Evolutionary conservation across 2,113 vertebrate genomes (phyloP).

Genomic region (Clarias gariepinus): DNA sequence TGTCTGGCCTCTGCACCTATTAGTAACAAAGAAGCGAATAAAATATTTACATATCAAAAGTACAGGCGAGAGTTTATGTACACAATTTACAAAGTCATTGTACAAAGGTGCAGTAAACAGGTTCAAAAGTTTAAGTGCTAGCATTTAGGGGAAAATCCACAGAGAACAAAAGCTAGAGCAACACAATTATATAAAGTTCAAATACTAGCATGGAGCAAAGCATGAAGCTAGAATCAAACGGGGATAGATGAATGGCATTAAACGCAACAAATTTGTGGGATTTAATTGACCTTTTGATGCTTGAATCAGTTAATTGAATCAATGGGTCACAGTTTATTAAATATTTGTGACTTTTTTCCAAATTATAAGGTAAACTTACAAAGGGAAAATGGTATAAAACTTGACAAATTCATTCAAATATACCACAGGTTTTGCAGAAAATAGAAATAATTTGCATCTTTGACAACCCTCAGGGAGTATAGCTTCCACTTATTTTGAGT

Average conservation of each 20-base stretch:
- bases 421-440: too few relatives aligned
- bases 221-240: neutral
- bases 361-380: too few relatives aligned
- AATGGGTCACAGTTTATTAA: too few relatives aligned
- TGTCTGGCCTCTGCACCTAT: neutral
- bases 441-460: too few relatives aligned
- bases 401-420: too few relatives aligned
- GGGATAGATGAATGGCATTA: neutral
- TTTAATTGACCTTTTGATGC: too few relatives aligned
- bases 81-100: neutral
- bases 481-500: too few relatives aligned
- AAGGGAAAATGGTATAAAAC: too few relatives aligned
- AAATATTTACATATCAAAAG: neutral
- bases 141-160: neutral
- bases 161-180: neutral
- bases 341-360: too few relatives aligned
- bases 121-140: neutral
- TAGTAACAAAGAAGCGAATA: neutral
- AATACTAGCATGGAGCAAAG: neutral
- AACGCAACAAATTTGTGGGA: too few relatives aligned
- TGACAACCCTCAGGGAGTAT: too few relatives aligned
- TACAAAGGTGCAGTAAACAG: neutral
- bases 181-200: neutral
- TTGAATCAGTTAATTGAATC: too few relatives aligned
- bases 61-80: neutral